Base-by-base conservation (phyloP, 2,797 vertebrate species). In the Anniella stebbinsi region DNA sequence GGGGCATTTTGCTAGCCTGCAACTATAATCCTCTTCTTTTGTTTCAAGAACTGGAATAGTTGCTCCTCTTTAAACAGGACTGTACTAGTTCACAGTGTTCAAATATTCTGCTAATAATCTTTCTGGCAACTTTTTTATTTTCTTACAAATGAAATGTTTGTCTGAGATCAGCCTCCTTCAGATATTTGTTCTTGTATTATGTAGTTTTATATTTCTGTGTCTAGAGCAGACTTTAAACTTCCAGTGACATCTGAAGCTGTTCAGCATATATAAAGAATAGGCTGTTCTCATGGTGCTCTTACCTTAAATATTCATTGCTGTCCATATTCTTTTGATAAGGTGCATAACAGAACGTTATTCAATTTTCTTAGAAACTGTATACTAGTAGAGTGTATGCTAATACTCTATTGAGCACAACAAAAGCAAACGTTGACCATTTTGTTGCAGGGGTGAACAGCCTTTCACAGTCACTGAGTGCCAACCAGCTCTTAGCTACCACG, bases 381-480 rank as follows among this genome's bases (percentile, higher is more conserved):
- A 45, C 15, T 69, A 69, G 41, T 10, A 84, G 30, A 17, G 30
- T 23, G 48, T 21, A 15, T n/a, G 45, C 45, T 33, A 48, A 84
- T 11, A 48, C 10, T 83, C 72, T 38, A 69, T 70, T 30, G 0
- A n/a, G 28, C 36, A 0, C 0, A 1, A 21, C 85, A 70, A 18
- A 38, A 28, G 0, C 60, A 92, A 89, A 57, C 8, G 4, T 60
- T 88, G 76, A 0, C 21, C 23, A 0, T 73, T 76, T 36, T 57
- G 70, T 94, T 94, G 45, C 96, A 99, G 99, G 99, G 96, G 98
- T 99, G 97, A 99, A 99, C 93, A 99, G 98, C 97, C 98, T 99
- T 97, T 99, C 98, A 95, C 99, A 99, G 97, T 98, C 98, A 94
- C 98, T 99, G 98, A 98, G 98, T 98, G 98, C 98, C 98, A 99